Percentiles rank a stretch among this genome's conserved stretches.
These are phyloP conservation scores for Keiferia lycopersicella DNA, from an alignment of 2,888 invertebrate genomes.

Conservation along the genomic window DNA sequence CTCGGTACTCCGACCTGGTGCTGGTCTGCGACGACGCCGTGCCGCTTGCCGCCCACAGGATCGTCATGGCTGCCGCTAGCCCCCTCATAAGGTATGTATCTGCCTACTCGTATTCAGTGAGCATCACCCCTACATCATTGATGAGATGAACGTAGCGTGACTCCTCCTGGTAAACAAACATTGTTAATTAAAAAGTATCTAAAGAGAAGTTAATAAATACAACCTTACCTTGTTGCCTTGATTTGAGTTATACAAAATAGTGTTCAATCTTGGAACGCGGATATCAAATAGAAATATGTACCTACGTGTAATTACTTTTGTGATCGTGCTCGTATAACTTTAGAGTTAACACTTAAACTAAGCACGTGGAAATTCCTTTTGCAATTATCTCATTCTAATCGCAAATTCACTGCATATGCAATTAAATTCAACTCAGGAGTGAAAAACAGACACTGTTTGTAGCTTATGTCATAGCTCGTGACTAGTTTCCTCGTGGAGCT, in stretches of 20 bases:
- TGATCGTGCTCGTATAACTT: slow-evolving; percentile 6
- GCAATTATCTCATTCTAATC: slow-evolving; percentile 19
- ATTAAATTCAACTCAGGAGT: slow-evolving; percentile 15
- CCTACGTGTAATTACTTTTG: background rate
- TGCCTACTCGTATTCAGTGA: background rate
- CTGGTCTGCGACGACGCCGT: slow-evolving; percentile 93
- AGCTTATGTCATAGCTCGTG: slow-evolving; percentile 23
- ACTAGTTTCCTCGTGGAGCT: slow-evolving; percentile 14
- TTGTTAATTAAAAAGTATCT: too few relatives aligned
- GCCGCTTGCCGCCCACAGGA: slow-evolving; percentile 90
- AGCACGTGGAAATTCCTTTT: slow-evolving; percentile 16
- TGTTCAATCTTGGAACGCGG: background rate
- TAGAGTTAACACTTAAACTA: background rate
- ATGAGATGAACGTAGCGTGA: too few relatives aligned
- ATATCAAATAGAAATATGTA: background rate
- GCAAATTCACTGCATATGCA: background rate
- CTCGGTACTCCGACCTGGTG: slow-evolving; percentile 92
- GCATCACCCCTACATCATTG: background rate
- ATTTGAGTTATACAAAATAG: background rate
- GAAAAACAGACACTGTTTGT: slow-evolving; percentile 2
- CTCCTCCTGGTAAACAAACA: too few relatives aligned
- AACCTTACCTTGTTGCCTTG: too few relatives aligned
- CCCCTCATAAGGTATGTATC: slow-evolving; percentile 86
- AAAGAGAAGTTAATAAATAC: too few relatives aligned
- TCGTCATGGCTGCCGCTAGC: slow-evolving; percentile 93